Base-by-base conservation (phyloP, 2,797 vertebrate species). In the Lepilemur ruficaudatus region DNA sequence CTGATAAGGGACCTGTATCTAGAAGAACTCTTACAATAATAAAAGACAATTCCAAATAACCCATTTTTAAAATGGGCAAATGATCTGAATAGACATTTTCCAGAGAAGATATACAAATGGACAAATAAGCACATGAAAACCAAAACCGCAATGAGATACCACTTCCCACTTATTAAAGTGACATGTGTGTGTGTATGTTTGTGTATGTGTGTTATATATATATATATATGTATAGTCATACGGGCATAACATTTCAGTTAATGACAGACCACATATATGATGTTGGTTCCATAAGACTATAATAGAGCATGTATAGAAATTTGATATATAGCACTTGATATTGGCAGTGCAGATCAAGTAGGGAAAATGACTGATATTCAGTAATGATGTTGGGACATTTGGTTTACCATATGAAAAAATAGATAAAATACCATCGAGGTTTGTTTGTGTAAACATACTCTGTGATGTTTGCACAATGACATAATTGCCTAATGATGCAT, bases 21-120 rank as follows among this genome's bases (percentile, higher is more conserved):
- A 63, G 50, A 95, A 48, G 7, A 91, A 78, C 35, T 65, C 43
- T 86, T 84, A 9, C 38, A 90, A 50, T 72, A 78, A 69, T 76
- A 72, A 93, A 90, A 93, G n/a, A 95, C 50, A 88, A 59, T 11
- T 35, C 30, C 30, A 82, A 81, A 87, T 22, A 90, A 41, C 46
- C 23, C 7, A 61, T 7, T 86, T 95, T 59, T 41, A 81, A 90
- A 82, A 35, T 78, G 32, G 38, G 48, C 48, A 93, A 65, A 65
- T 18, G 57, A 92, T 11, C 25, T 89, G 48, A 92, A 52, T 28
- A 73, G 28, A 79, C 61, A 52, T 48, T 52, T 92, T 55, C 17
- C 28, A 50, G 55, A 83, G 38, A 72, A 72, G 55, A 79, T 48
- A 63, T 7, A 90, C 65, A 76, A 70, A 67, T 46, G 15, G 25